Conservation (phyloP, 1,140 invertebrate genomes). For the Pseudomyrmex pallidus region DNA sequence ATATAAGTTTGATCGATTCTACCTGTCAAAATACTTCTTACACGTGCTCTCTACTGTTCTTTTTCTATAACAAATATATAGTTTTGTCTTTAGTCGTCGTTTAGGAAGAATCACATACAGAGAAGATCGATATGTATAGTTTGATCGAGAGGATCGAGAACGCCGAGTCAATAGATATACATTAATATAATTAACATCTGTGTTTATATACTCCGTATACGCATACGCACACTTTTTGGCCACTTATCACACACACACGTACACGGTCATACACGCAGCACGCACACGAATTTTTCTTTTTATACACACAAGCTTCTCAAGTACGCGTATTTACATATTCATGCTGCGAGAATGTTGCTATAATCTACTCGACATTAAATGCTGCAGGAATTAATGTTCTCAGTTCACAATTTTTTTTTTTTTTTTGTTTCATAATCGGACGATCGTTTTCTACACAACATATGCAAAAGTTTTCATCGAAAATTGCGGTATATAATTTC, state of each 20-base stretch:
- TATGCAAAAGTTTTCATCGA: neutral
- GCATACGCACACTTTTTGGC: no score
- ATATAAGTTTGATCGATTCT: slow-evolving; percentile 8
- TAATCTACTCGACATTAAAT: slow-evolving; percentile 36
- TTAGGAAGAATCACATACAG: slow-evolving; percentile 32
- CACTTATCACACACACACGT: no score
- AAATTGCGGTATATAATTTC: slow-evolving; percentile 1
- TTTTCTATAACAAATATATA: slow-evolving; percentile 50
- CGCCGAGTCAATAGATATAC: slow-evolving; percentile 20
- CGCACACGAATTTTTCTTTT: neutral
- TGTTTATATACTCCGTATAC: slow-evolving; percentile 39
- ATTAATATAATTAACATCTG: slow-evolving; percentile 53
- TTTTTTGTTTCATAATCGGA: slow-evolving; percentile 1
- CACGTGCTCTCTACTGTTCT: slow-evolving; percentile 22
- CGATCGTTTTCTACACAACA: slow-evolving; percentile 37
- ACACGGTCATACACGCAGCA: no score
- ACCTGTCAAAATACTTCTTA: slow-evolving; percentile 51
- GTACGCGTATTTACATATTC: slow-evolving; percentile 39
- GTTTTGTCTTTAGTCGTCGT: slow-evolving; percentile 10
- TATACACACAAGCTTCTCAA: slow-evolving; percentile 51
- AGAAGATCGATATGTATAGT: slow-evolving; percentile 52
- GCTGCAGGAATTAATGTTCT: neutral
- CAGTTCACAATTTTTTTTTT: no score
- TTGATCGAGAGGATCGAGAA: slow-evolving; percentile 24
- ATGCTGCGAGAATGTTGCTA: neutral